Base-by-base conservation (phyloP, 2,113 vertebrate species). In the Paramormyrops kingsleyae region DNA sequence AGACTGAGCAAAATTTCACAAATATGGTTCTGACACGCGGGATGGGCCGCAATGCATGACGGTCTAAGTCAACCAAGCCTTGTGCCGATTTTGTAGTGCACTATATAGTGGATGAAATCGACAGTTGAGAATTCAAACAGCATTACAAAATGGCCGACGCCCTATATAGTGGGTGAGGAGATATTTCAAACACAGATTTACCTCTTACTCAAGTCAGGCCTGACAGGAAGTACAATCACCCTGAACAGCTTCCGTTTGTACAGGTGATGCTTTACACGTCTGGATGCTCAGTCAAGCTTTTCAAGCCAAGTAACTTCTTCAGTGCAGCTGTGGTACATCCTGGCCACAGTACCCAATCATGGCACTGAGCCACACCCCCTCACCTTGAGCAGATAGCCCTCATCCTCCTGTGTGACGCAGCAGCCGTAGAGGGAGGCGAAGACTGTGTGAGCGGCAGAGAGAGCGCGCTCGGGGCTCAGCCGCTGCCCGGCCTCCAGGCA, bases 391-490 rank as follows among this genome's bases (percentile, higher is more conserved):
- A 99, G 95, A 95, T 98, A 99, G 94, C 97, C 97, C 95, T 99
- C 99, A 88, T 99, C 99, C 95, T 99, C 98, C 90, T 98, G 98
- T 98, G 99, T 99, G 90, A 99, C 99, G 92, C 98, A 99, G 93
- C 99, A 99, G 91, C 98, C 99, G 90, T 99, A 99, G 35, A 99
- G 97, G 89, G 98, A 98, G 92, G 98, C 99, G 88, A 99, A 99
- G 91, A 96, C 95, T 0, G 96, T 97, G 89, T 99, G 95, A 91
- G 98, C 97, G 93, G 99, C 98, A 1, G 96, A 94, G 90, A 97
- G 98, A n/a, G 96, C 97, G 95, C 96, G 97, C 94, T 99, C 99
- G 92, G 98, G 98, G 95, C 95, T 98, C 86, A 99, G 96, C 90
- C 97, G 97, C 94, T 99, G 98, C 84, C 98, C 98, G 0, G 98